phyloP scores from a whole-genome alignment of 2,113 vertebrate genomes.

The Megaceryle torquata region DNA sequence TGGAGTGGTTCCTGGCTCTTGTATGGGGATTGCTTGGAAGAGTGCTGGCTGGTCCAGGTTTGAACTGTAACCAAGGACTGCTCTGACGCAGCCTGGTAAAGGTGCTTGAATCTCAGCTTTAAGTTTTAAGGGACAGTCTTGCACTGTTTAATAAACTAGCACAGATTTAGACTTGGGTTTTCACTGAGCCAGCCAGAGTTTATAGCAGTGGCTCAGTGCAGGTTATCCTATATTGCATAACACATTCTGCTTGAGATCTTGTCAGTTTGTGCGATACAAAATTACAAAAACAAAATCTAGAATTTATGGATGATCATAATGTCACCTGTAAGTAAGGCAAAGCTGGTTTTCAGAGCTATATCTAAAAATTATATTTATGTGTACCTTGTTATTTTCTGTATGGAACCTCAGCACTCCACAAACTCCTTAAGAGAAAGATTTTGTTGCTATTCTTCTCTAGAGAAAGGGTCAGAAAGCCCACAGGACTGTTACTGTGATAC shows the following conservation, averaged over 20 bases:
- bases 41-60: not conserved
- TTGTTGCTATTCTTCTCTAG: not conserved
- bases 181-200: not conserved
- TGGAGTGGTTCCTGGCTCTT: not conserved
- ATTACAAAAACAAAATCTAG: not conserved
- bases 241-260: not conserved
- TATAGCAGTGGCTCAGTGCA: not conserved
- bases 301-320: not conserved
- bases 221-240: not conserved
- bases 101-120: no score
- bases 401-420: not conserved
- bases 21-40: not conserved
- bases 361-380: not conserved
- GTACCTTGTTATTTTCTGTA: not conserved
- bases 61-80: not conserved
- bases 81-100: not conserved
- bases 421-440: not conserved
- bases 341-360: not conserved
- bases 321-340: not conserved
- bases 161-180: not conserved
- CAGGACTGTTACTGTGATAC: not conserved
- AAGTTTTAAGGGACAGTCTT: no score
- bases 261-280: not conserved
- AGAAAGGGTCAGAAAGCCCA: not conserved
- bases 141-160: not conserved